phyloP scores from a whole-genome alignment of 2,888 invertebrate species.

The Apoda limacodes region DNA sequence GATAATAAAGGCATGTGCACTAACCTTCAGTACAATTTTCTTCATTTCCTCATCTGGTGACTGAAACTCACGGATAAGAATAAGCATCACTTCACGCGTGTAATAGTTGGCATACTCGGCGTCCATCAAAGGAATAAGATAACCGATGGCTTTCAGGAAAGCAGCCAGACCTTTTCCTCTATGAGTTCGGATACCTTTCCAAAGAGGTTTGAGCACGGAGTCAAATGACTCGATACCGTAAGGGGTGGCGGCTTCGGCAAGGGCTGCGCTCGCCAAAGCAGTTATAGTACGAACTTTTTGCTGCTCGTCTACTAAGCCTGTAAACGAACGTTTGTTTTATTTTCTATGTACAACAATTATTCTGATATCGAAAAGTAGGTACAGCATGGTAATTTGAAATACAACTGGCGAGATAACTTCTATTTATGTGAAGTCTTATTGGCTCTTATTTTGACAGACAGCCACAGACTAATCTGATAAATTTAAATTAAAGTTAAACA shows the following conservation, averaged over 20 bases:
- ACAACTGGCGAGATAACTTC: too few species aligned
- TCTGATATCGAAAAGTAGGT: too few species aligned
- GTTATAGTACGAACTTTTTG: constrained; percentile 99
- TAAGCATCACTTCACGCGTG: constrained; percentile 97
- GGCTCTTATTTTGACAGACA: too few species aligned
- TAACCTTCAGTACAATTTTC: constrained; percentile 97
- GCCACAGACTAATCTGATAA: too few species aligned
- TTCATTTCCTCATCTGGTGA: constrained; percentile 99
- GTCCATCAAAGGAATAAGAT: constrained; percentile 99
- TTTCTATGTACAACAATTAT: too few species aligned
- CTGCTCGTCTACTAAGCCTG: constrained; percentile 95
- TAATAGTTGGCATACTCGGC: constrained; percentile 99
- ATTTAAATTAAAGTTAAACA: too few species aligned
- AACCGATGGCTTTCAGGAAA: constrained; percentile 99
- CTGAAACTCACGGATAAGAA: constrained; percentile 98
- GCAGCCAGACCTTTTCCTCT: constrained; percentile 95
- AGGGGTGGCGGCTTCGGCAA: constrained; percentile 99
- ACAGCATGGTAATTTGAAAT: too few species aligned
- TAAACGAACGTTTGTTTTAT: too few species aligned
- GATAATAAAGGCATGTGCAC: neutral
- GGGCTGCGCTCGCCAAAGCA: constrained; percentile 96
- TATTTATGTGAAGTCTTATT: too few species aligned
- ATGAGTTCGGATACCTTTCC: constrained; percentile 98
- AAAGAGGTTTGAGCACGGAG: constrained; percentile 97
- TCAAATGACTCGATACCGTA: constrained; percentile 99